Percentiles rank a stretch among this genome's conserved stretches.
These are phyloP conservation scores for Chiloscyllium plagiosum DNA, from an alignment of 2,113 vertebrate genomes.

Conservation along the genomic window DNA sequence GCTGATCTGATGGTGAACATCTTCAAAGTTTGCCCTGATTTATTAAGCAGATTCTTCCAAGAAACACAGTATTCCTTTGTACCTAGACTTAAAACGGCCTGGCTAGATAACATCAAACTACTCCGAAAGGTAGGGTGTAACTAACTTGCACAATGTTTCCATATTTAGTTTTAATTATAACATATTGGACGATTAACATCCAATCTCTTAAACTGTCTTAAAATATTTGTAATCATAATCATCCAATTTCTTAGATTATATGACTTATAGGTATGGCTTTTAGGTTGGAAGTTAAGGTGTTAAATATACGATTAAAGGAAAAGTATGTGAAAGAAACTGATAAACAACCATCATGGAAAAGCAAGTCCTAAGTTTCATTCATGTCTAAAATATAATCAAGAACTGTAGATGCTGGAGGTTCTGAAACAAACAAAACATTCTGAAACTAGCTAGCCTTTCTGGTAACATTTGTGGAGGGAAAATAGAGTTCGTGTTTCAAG, in stretches of 20 bases:
- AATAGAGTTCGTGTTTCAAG: too few relatives aligned
- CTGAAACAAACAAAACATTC: too few relatives aligned
- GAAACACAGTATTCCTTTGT: conserved; percentile 77
- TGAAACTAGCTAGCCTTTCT: too few relatives aligned
- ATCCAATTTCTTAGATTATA: background rate
- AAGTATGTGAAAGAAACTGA: background rate
- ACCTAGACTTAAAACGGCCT: conserved; percentile 70
- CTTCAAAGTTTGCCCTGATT: conserved; percentile 76
- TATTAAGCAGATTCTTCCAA: conserved; percentile 79
- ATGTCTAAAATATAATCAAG: too few relatives aligned
- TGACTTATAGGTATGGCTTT: background rate
- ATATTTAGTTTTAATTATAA: background rate
- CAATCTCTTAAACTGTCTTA: background rate
- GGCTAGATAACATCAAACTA: conserved; percentile 79
- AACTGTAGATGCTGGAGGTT: too few relatives aligned
- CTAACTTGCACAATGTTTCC: background rate
- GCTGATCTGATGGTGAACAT: conserved; percentile 73
- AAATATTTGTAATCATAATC: background rate
- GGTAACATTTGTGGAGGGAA: too few relatives aligned
- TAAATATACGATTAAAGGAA: background rate
- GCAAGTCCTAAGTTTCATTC: too few relatives aligned
- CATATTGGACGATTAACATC: background rate
- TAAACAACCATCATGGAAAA: too few relatives aligned
- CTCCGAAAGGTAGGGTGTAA: conserved; percentile 70
- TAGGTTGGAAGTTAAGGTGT: background rate